Percentiles rank a stretch among this genome's conserved stretches.
phyloP scores from a whole-genome alignment of 1,140 invertebrate genomes.

The Parasteatoda tepidariorum region DNA sequence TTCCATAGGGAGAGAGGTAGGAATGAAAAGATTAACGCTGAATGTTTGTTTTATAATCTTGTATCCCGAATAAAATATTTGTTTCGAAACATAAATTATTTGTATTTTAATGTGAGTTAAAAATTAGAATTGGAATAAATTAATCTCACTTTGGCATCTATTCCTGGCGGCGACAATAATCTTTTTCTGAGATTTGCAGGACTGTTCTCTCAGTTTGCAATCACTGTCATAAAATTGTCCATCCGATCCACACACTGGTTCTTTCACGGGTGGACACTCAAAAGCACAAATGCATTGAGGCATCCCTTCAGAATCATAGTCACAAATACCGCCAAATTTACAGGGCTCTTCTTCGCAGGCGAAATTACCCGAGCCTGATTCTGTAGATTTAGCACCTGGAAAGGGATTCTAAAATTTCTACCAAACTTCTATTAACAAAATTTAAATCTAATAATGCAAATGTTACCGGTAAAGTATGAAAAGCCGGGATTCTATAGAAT shows the following conservation, averaged over 20 bases:
- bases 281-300: slow-evolving; percentile 61
- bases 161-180: slow-evolving; percentile 77
- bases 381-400: slow-evolving; percentile 2
- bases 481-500: not conserved
- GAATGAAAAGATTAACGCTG: too few species aligned
- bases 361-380: slow-evolving; percentile 42
- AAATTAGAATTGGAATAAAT: too few species aligned
- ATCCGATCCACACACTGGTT: slow-evolving; percentile 80
- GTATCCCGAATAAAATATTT: too few species aligned
- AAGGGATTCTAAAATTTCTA: too few species aligned
- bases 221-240: slow-evolving; percentile 82
- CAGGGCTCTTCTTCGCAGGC: slow-evolving; percentile 62
- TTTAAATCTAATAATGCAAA: not conserved
- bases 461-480: too few species aligned
- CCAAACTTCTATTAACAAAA: too few species aligned
- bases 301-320: slow-evolving; percentile 59
- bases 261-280: slow-evolving; percentile 53
- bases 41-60: too few species aligned
- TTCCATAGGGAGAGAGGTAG: too few species aligned
- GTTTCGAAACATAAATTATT: too few species aligned
- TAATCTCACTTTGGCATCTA: slow-evolving; percentile 75
- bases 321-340: slow-evolving; percentile 62
- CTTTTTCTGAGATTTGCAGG: slow-evolving; percentile 85
- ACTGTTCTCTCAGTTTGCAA: slow-evolving; percentile 87
- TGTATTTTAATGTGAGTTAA: too few species aligned